phyloP scores from a whole-genome alignment of 2,797 vertebrate genomes.

The Mycteria americana region DNA sequence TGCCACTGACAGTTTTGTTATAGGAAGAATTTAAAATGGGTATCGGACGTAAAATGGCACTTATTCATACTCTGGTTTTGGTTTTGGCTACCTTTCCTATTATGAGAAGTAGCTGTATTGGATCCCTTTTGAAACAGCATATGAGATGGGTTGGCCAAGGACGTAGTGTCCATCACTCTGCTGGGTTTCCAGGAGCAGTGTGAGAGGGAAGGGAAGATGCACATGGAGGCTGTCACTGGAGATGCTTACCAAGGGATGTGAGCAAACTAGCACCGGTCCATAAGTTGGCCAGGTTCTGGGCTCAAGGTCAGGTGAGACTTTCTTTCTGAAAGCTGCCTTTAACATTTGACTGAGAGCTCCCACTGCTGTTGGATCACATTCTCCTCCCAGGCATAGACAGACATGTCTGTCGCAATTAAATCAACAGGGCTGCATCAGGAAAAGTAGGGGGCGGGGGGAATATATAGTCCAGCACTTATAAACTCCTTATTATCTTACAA shows the following conservation, averaged over 20 bases:
- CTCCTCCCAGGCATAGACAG: background rate
- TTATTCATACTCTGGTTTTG: background rate
- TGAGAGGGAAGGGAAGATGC: background rate
- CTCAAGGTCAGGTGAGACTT: background rate
- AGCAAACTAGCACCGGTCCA: rapidly evolving
- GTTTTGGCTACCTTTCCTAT: background rate
- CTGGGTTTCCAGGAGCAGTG: background rate
- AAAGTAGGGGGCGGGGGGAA: background rate
- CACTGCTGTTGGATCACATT: background rate
- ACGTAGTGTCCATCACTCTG: rapidly evolving
- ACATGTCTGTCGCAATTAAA: background rate
- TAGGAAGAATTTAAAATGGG: background rate
- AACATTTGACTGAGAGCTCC: background rate
- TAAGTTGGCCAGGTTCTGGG: rapidly evolving
- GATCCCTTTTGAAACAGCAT: background rate
- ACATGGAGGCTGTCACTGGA: rapidly evolving
- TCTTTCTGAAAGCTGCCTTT: background rate
- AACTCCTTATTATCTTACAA: background rate
- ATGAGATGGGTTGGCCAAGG: background rate
- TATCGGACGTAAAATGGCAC: rapidly evolving
- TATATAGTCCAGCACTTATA: background rate
- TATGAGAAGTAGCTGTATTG: background rate
- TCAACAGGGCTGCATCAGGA: background rate
- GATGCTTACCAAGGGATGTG: background rate
- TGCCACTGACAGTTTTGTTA: background rate